Evolutionary conservation across 2,113 vertebrate species (phyloP), one percentile per base, ranked within the genome.

Genomic region (Tylochromis polylepis): DNA sequence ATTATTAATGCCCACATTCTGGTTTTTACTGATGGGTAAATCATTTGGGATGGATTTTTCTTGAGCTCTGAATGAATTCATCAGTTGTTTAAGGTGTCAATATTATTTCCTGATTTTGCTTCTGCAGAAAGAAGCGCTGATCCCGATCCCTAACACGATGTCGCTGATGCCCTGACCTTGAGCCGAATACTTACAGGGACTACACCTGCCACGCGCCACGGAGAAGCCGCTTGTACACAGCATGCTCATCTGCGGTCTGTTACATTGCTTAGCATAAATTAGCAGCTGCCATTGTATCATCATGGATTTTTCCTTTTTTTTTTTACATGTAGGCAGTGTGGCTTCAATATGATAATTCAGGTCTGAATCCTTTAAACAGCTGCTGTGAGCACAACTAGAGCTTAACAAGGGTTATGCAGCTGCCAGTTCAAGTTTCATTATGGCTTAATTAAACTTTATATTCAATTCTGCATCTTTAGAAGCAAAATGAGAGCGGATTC

Each of bases 1-100:
- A 96, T 96, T 95, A 96, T 95, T 95, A 94, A 96, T 96, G 93
- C 67, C 91, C 93, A 94, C 93, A 95, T 94, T 94, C 90, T 88
- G 79, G 93, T 91, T 87, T 95, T 93, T 93, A 94, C 92, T 94
- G 94, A 96, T 95, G 93, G 93, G 75, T 83, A 95, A 96, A 96
- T 95, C 94, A 96, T 96, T 95, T 79, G 65, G 82, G 91, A 94
- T 95, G 78, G 94, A 94, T 95, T 94, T 94, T 91, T 87, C 88
- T 87, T 82, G 49, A 89, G 81, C 89, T 91, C 86, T 81, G 84
- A 90, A 94, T 92, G 90, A 95, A 95, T 95, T 93, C 85, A 89
- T 94, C 93, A 88, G 91, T 94, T 96, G 93, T 95, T 96, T 94
- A 93, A 90, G 91, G 86, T 94, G 91, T 95, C 95, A 91, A 94